Evolutionary conservation across 2,113 vertebrate species (phyloP).

Genomic region (Baryphthengus martii): DNA sequence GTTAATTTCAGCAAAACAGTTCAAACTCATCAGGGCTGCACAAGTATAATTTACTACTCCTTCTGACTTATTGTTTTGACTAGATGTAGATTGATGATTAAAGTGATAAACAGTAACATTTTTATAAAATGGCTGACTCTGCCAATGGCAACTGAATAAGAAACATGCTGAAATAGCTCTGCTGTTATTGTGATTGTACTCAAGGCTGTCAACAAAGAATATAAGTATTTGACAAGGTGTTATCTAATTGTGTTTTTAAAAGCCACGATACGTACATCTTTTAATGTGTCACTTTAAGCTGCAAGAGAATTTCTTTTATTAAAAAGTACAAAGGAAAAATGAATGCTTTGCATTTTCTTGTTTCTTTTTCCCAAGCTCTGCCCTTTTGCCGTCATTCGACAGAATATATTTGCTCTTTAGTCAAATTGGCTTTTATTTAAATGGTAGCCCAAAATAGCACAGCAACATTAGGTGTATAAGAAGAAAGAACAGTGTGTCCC

Average conservation of each 20-base stretch:
- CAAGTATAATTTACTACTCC: slow-evolving; percentile 82
- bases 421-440: slow-evolving; percentile 83
- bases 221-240: slow-evolving; percentile 87
- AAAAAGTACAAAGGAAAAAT: slow-evolving; percentile 80
- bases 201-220: slow-evolving; percentile 84
- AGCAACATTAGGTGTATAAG: slow-evolving; percentile 67
- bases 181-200: slow-evolving; percentile 75
- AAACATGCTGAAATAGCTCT: slow-evolving; percentile 77
- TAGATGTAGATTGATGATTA: slow-evolving; percentile 81
- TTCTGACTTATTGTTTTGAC: slow-evolving; percentile 85
- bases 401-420: slow-evolving; percentile 80
- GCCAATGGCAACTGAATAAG: slow-evolving; percentile 77
- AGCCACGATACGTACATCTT: slow-evolving; percentile 83
- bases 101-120: slow-evolving; percentile 80
- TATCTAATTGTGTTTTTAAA: slow-evolving; percentile 92
- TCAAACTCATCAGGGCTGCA: slow-evolving; percentile 80
- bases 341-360: slow-evolving; percentile 78
- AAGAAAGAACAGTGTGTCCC: slow-evolving; percentile 71
- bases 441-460: slow-evolving; percentile 78
- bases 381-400: slow-evolving; percentile 73
- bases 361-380: slow-evolving; percentile 69
- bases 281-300: slow-evolving; percentile 83
- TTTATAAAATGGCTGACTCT: slow-evolving; percentile 85
- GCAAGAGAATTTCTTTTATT: slow-evolving; percentile 79
- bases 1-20: slow-evolving; percentile 84